A percentile compares a stretch with the other conserved stretches of the same genome.
Evolutionary conservation across 2,113 vertebrate species (phyloP).

Genomic region (Hyaena hyaena): DNA sequence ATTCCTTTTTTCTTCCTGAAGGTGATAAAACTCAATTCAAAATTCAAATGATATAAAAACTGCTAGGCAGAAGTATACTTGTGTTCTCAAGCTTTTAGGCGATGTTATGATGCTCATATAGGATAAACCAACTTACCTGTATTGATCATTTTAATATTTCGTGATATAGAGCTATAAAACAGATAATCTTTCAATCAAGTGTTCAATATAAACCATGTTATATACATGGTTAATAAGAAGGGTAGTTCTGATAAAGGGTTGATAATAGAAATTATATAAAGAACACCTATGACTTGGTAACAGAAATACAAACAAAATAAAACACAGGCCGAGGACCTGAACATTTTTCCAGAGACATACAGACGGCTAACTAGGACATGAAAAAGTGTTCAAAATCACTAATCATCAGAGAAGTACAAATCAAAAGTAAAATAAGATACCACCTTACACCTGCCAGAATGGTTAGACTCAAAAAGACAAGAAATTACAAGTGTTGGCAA

Average conservation of each 20-base stretch:
- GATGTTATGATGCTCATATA: neutral
- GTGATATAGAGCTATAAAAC: neutral
- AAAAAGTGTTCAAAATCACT: neutral
- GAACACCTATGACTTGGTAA: neutral
- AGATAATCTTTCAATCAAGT: neutral
- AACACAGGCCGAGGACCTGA: neutral
- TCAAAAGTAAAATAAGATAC: neutral
- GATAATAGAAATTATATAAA: neutral
- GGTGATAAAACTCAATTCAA: slow-evolving; percentile 35
- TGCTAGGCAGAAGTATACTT: neutral
- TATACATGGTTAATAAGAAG: neutral
- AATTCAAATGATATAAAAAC: neutral
- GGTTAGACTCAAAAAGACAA: neutral
- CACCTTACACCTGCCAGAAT: neutral
- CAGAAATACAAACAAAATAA: neutral
- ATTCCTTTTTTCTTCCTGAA: slow-evolving; percentile 82
- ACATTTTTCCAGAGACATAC: neutral
- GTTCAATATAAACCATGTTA: neutral
- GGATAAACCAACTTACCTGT: neutral
- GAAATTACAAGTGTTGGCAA: neutral
- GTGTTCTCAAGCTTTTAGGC: slow-evolving; percentile 1
- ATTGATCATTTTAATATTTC: slow-evolving; percentile 23
- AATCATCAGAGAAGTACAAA: neutral
- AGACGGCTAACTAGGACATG: neutral
- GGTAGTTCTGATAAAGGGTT: neutral